Conservation (phyloP, 2,888 invertebrate species). For the Quadriops clusia region DNA sequence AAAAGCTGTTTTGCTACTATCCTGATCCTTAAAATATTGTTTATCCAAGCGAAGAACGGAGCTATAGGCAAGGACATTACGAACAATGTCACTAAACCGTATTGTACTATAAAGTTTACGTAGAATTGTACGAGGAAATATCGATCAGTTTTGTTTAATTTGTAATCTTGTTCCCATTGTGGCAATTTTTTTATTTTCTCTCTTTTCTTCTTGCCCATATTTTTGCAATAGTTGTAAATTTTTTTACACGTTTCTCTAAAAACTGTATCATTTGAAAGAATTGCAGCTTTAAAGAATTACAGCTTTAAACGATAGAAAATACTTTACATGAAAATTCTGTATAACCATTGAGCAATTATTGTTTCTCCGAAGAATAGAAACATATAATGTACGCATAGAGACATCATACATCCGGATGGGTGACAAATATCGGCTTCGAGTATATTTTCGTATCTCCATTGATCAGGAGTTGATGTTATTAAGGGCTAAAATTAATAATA, state of each 20-base stretch:
- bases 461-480: not conserved
- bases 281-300: too few species aligned
- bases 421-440: conserved; percentile 9
- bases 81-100: conserved; percentile 88
- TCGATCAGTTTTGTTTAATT: conserved; percentile 14
- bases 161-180: conserved; percentile 33
- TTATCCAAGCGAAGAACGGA: conserved; percentile 79
- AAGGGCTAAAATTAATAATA: too few species aligned
- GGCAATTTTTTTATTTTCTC: too few species aligned
- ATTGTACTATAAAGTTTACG: conserved; percentile 58
- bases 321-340: too few species aligned
- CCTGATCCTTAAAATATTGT: conserved; percentile 83
- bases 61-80: conserved; percentile 90
- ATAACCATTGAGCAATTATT: too few species aligned
- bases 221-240: too few species aligned
- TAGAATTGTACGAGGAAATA: not conserved
- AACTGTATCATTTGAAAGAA: too few species aligned
- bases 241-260: too few species aligned
- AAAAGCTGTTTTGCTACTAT: conserved; percentile 51
- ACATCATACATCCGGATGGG: conserved; percentile 12
- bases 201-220: too few species aligned
- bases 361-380: too few species aligned
- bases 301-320: too few species aligned
- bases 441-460: not conserved
- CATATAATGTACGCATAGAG: too few species aligned